Conservation (phyloP, 1,140 invertebrate genomes). For the Andrena cerasifolii region DNA sequence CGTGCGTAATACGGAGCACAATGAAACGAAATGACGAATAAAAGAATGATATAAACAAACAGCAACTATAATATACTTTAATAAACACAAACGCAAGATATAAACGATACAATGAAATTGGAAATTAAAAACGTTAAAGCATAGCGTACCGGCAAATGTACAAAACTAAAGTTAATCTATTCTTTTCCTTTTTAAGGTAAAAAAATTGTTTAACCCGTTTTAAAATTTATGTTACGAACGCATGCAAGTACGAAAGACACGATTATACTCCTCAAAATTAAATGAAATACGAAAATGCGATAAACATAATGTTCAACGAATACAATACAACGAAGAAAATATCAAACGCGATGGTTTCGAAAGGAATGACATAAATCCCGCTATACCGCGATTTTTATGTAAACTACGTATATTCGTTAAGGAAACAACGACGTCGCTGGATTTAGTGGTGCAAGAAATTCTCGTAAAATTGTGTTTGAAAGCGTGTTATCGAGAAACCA, state of each 20-base stretch:
- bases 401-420: background rate
- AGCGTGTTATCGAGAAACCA: background rate
- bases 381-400: conserved; percentile 1
- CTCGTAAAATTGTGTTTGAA: background rate
- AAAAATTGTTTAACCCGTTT: too few relatives aligned
- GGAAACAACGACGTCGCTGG: background rate
- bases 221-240: background rate
- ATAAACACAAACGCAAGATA: background rate
- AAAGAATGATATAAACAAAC: too few relatives aligned
- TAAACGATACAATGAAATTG: background rate
- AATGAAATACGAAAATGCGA: background rate
- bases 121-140: background rate
- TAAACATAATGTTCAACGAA: background rate
- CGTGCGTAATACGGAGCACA: background rate
- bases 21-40: too few relatives aligned
- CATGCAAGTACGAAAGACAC: background rate
- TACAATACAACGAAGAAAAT: background rate
- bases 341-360: background rate
- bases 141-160: background rate
- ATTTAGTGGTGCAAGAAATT: too few relatives aligned
- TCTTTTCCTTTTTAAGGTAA: too few relatives aligned
- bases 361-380: background rate
- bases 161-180: background rate
- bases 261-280: background rate
- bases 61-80: background rate